Percentiles rank a stretch among this genome's conserved stretches.
Evolutionary conservation across 2,888 invertebrate species (phyloP).

Genomic region (Fragum sueziense): DNA sequence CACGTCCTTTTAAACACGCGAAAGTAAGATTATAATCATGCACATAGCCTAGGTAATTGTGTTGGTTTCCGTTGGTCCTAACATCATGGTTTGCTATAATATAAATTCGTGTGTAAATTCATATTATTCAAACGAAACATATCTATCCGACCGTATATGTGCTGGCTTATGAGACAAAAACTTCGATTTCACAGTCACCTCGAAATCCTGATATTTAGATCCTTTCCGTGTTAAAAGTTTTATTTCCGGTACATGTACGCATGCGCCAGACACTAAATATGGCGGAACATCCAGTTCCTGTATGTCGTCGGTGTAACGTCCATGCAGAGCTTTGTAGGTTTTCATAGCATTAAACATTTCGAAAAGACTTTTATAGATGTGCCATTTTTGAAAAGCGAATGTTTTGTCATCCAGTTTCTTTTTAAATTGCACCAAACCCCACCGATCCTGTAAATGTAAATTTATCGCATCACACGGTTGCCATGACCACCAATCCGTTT

Average conservation of each 20-base stretch:
- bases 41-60: too few species aligned
- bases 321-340: conserved; percentile 40
- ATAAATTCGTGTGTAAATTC: too few species aligned
- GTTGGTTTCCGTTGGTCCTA: too few species aligned
- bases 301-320: conserved; percentile 29
- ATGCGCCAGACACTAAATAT: conserved; percentile 50
- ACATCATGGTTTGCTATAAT: too few species aligned
- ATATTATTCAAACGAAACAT: conserved; percentile 43
- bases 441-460: conserved; percentile 56
- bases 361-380: conserved; percentile 64
- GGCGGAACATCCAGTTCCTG: conserved; percentile 57
- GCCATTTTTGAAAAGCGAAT: conserved; percentile 58
- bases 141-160: conserved; percentile 55
- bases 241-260: conserved; percentile 52
- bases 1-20: too few species aligned
- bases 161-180: conserved; percentile 27
- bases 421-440: conserved; percentile 73
- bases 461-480: conserved; percentile 54
- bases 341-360: conserved; percentile 64
- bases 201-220: conserved; percentile 19
- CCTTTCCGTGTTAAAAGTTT: conserved; percentile 14
- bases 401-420: conserved; percentile 36
- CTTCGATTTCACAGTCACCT: conserved; percentile 37
- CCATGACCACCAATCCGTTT: conserved; percentile 59
- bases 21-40: too few species aligned